Percentiles rank a stretch among this genome's conserved stretches.
phyloP scores from a whole-genome alignment of 2,888 invertebrate species.

The Ellobium chinense region DNA sequence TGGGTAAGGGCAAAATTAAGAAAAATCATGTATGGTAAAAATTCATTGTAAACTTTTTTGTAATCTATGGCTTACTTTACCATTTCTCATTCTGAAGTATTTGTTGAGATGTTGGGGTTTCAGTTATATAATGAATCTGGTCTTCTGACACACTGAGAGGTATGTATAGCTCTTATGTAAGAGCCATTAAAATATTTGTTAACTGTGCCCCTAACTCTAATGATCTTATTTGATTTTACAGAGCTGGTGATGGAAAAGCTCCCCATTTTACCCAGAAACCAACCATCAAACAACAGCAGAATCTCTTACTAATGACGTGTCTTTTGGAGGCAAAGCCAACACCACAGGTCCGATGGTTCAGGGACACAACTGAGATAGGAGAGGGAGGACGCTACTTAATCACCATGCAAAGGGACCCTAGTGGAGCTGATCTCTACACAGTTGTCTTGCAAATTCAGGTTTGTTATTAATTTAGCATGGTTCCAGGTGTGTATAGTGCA shows the following conservation, averaged over 20 bases:
- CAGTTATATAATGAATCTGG: too few species aligned
- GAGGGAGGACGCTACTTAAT: slow-evolving; percentile 93
- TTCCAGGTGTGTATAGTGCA: too few species aligned
- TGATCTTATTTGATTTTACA: too few species aligned
- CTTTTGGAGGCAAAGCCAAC: slow-evolving; percentile 96
- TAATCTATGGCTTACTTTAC: too few species aligned
- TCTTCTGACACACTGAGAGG: too few species aligned
- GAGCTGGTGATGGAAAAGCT: slow-evolving; percentile 81
- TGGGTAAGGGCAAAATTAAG: too few species aligned
- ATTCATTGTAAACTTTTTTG: too few species aligned
- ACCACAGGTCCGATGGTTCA: slow-evolving; percentile 97
- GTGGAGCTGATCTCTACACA: slow-evolving; percentile 93
- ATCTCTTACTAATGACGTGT: slow-evolving; percentile 95
- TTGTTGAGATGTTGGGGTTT: too few species aligned
- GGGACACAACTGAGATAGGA: slow-evolving; percentile 84
- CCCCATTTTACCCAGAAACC: slow-evolving; percentile 99
- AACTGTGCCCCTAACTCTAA: neutral
- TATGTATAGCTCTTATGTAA: neutral
- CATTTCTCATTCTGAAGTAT: too few species aligned
- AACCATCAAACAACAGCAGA: slow-evolving; percentile 96
- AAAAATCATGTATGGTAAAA: too few species aligned
- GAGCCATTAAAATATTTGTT: neutral
- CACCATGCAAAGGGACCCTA: slow-evolving; percentile 89
- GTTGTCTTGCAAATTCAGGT: slow-evolving; percentile 93
- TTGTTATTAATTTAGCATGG: too few species aligned